phyloP scores from a whole-genome alignment of 2,797 vertebrate species.

The Neosilurus hyrtlii region DNA sequence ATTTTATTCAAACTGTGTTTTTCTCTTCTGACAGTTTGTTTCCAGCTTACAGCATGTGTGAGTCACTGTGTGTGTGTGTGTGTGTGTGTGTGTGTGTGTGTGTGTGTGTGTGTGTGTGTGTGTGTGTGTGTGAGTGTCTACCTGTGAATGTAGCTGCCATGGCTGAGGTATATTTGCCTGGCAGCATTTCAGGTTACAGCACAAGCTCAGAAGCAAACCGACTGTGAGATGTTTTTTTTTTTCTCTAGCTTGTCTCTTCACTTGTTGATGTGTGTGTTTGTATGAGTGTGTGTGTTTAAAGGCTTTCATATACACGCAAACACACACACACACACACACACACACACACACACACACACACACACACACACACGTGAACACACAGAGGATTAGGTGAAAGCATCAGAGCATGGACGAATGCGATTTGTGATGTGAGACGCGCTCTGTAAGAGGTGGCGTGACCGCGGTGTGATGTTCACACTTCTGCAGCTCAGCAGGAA shows the following conservation, averaged over 20 bases:
- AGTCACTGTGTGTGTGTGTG: conserved; percentile 9
- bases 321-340: conserved; percentile 1
- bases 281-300: background rate
- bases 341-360: conserved; percentile 8
- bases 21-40: conserved; percentile 20
- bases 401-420: conserved; percentile 34
- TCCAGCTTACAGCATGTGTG: conserved; percentile 3
- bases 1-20: conserved; percentile 7
- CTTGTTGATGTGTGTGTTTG: conserved; percentile 6
- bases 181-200: conserved; percentile 32
- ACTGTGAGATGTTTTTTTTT: conserved; percentile 18
- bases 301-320: background rate
- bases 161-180: conserved; percentile 24
- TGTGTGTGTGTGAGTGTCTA: background rate
- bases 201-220: conserved; percentile 23
- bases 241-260: background rate
- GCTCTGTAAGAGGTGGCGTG: conserved; percentile 10
- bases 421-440: conserved; percentile 25
- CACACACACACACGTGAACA: conserved; percentile 7
- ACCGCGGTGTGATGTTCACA: conserved; percentile 11
- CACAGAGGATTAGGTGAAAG: conserved; percentile 21
- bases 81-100: background rate
- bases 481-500: conserved; percentile 11
- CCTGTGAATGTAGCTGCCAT: conserved; percentile 27
- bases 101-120: conserved; percentile 25